Percentiles rank a stretch among this genome's conserved stretches.
Conservation (phyloP, 1,140 invertebrate species). For the Venturia canescens region DNA sequence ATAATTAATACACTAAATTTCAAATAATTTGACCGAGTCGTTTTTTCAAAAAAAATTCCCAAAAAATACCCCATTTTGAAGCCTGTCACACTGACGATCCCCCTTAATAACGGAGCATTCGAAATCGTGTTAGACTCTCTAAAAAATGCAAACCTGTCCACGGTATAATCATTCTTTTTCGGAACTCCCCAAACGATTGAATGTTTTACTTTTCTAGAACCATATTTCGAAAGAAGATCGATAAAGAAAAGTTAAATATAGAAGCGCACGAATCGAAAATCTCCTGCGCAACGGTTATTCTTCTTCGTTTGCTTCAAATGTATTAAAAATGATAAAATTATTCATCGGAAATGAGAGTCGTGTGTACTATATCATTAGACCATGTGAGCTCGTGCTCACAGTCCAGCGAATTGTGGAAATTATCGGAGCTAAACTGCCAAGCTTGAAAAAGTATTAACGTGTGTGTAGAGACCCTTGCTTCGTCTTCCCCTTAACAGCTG, state of each 20-base stretch:
- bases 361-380: constrained; percentile 17
- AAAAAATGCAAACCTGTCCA: no score
- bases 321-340: constrained; percentile 9
- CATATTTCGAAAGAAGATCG: no score
- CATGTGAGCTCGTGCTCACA: constrained; percentile 8
- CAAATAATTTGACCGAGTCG: no score
- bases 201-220: no score
- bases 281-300: not conserved
- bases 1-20: no score
- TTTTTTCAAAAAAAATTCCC: no score
- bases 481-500: not conserved
- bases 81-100: no score
- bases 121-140: no score
- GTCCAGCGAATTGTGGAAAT: constrained; percentile 16
- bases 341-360: constrained; percentile 19
- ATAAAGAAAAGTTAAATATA: not conserved
- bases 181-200: no score
- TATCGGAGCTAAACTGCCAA: not conserved
- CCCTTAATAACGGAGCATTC: no score
- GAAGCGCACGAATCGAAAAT: not conserved
- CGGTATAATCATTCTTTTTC: no score
- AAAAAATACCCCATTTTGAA: no score
- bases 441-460: constrained; percentile 6
- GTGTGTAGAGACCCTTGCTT: not conserved
- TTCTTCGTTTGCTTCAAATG: not conserved